phyloP scores from a whole-genome alignment of 2,113 vertebrate genomes.

The Phalacrocorax pelagicus region DNA sequence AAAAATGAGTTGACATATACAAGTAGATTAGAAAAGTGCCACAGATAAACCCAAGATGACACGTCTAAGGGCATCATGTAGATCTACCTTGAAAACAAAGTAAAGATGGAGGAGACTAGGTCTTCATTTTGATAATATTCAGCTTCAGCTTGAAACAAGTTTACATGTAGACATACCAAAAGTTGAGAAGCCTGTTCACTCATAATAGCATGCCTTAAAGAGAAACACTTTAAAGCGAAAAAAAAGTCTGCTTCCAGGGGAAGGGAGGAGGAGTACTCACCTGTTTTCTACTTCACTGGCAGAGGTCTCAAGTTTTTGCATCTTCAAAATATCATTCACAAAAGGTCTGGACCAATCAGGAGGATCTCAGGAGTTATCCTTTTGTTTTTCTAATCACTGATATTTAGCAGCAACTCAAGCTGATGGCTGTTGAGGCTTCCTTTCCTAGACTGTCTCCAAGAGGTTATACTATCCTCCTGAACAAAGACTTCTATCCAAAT shows the following conservation, averaged over 20 bases:
- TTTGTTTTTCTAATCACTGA: background rate
- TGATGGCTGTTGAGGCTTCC: background rate
- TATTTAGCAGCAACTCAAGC: background rate
- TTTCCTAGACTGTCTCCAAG: background rate
- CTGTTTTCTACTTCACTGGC: background rate
- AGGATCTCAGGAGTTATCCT: background rate
- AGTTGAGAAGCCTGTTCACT: background rate
- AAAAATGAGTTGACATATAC: background rate
- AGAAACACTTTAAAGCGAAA: background rate
- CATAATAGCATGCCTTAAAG: background rate
- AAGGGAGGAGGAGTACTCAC: background rate
- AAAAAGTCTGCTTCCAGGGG: background rate
- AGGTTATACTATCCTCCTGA: background rate
- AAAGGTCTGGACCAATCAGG: background rate
- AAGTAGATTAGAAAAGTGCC: background rate
- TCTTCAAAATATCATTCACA: background rate
- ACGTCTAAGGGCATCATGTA: background rate
- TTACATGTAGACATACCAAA: background rate
- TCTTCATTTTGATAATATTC: background rate
- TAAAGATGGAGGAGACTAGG: background rate
- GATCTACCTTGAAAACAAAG: background rate
- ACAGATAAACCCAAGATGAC: background rate
- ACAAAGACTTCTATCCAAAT: background rate
- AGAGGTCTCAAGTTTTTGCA: background rate
- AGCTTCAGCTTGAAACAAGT: background rate